phyloP scores from a whole-genome alignment of 2,888 invertebrate genomes.

The Syrista parreyssii region DNA sequence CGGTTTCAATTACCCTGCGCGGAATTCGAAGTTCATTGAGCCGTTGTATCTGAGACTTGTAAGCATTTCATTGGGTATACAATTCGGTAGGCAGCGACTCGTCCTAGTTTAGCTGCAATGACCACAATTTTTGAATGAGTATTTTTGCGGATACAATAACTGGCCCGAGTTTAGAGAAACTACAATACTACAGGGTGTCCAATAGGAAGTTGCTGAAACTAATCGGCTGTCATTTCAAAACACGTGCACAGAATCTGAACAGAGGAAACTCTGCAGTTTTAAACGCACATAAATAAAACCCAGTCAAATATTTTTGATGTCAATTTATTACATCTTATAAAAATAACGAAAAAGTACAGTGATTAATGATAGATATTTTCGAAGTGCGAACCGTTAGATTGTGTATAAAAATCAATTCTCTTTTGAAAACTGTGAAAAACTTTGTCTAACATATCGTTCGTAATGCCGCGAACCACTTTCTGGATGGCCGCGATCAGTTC shows the following conservation, averaged over 20 bases:
- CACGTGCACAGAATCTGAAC: too few species aligned
- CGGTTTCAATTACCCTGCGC: neutral
- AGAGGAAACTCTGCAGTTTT: too few species aligned
- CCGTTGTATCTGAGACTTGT: neutral
- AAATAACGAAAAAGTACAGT: too few species aligned
- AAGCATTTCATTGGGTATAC: neutral
- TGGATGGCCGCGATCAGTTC: neutral
- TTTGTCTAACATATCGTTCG: neutral
- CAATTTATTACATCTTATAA: too few species aligned
- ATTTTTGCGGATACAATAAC: neutral
- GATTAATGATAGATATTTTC: neutral
- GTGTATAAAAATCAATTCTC: neutral
- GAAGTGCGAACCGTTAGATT: neutral
- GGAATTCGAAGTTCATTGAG: slow-evolving; percentile 5
- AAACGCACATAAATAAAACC: too few species aligned
- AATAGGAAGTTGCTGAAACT: too few species aligned
- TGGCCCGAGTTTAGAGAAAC: neutral
- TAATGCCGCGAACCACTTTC: neutral
- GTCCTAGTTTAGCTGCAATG: neutral
- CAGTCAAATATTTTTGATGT: too few species aligned
- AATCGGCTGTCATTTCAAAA: too few species aligned
- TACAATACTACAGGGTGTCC: too few species aligned
- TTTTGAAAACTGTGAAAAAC: neutral
- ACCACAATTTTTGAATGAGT: neutral
- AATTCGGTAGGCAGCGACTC: neutral